A percentile compares a stretch with the other conserved stretches of the same genome.
Conservation (phyloP, 2,797 vertebrate genomes). For the Premnoplex brunnescens region DNA sequence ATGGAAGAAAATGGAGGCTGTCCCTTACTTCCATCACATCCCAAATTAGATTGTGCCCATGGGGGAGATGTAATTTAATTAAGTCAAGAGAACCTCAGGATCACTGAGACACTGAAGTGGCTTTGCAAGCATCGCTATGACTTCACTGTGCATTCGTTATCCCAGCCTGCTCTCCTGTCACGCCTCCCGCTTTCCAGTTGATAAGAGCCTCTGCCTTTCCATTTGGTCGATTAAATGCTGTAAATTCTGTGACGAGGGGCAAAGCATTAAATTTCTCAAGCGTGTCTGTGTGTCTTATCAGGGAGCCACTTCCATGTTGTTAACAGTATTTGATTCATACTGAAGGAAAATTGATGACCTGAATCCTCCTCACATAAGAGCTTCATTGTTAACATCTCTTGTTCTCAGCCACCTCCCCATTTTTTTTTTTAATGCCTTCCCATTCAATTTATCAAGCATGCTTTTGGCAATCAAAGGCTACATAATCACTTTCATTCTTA, state of each 20-base stretch:
- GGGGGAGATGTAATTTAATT: conserved; percentile 49
- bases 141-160: conserved; percentile 74
- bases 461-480: conserved; percentile 18
- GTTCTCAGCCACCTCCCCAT: not conserved
- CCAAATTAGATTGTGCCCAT: conserved; percentile 34
- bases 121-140: conserved; percentile 43
- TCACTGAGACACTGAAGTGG: not conserved
- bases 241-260: conserved; percentile 71
- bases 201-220: conserved; percentile 72
- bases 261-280: conserved; percentile 54
- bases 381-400: conserved; percentile 51
- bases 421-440: not conserved
- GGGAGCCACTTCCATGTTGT: conserved; percentile 24
- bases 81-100: not conserved
- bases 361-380: conserved; percentile 49
- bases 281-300: not conserved
- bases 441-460: conserved; percentile 47
- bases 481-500: conserved; percentile 1
- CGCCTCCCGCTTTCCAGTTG: conserved; percentile 43
- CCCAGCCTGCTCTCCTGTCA: conserved; percentile 41
- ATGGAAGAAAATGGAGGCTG: not conserved
- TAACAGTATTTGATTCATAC: conserved; percentile 59
- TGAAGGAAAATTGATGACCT: conserved; percentile 65
- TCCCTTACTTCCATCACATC: not conserved
- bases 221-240: conserved; percentile 73